These are phyloP conservation scores for Mola mola DNA, from an alignment of 2,113 vertebrate genomes.

Conservation along the genomic window DNA sequence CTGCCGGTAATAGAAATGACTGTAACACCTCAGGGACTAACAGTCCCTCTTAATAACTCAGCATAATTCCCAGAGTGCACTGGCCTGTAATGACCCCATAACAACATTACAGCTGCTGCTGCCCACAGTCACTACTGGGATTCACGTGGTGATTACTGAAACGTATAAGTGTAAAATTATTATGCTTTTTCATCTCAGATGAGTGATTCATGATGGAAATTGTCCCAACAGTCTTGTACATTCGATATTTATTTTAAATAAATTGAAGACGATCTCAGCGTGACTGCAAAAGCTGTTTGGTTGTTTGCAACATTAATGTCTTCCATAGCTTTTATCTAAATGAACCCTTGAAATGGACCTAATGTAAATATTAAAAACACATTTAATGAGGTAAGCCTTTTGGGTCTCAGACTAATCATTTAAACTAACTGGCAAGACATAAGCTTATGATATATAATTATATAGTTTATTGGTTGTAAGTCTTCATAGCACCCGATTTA, in stretches of 20 bases:
- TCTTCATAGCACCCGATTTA: no score
- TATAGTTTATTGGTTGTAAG: no score
- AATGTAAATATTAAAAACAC: no score
- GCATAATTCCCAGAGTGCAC: constrained; percentile 41
- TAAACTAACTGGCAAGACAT: no score
- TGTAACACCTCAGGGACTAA: constrained; percentile 19
- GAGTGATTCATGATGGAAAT: no score
- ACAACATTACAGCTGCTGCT: constrained; percentile 36
- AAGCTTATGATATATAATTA: no score
- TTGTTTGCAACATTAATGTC: background rate
- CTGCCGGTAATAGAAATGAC: constrained; percentile 5
- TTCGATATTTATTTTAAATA: constrained; percentile 18
- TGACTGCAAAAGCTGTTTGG: constrained; percentile 4
- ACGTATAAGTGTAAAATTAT: constrained; percentile 7
- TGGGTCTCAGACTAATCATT: no score
- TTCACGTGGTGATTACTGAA: constrained; percentile 25
- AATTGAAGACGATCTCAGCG: background rate
- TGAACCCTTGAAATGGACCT: constrained; percentile 7
- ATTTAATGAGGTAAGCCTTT: no score
- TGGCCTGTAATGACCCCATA: constrained; percentile 35
- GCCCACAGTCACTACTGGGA: constrained; percentile 6
- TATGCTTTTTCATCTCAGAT: background rate
- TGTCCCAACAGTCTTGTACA: no score
- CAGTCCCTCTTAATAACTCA: constrained; percentile 30
- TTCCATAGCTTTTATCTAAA: no score